Conservation (phyloP, 2,888 invertebrate species). For the Nyleta sp. region DNA sequence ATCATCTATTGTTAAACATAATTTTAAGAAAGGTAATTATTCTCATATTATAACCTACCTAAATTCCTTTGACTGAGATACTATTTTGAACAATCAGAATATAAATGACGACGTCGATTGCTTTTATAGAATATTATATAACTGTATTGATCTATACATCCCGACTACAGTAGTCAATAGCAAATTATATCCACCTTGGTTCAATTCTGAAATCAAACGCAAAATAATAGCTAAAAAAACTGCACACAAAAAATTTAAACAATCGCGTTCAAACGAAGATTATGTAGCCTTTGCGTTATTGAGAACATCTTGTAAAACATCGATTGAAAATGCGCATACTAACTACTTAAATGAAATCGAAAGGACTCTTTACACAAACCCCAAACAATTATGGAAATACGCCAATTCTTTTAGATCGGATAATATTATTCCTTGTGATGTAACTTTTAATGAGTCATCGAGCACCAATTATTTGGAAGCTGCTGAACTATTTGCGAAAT, state of each 20-base stretch:
- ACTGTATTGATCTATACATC: conserved; percentile 1
- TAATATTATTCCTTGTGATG: neutral
- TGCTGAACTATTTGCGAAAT: neutral
- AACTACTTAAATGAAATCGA: neutral
- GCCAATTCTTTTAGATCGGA: no score
- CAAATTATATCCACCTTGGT: conserved; percentile 3
- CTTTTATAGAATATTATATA: neutral
- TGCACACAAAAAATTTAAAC: conserved; percentile 1
- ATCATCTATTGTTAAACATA: neutral
- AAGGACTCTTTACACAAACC: no score
- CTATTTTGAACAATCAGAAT: neutral
- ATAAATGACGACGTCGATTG: neutral
- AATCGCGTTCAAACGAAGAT: neutral
- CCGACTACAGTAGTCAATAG: neutral
- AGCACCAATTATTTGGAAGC: neutral
- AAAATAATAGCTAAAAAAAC: conserved; percentile 1
- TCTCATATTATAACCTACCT: neutral
- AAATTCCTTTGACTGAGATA: conserved; percentile 1
- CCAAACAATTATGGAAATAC: no score
- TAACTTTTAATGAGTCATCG: neutral
- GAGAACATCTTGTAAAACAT: neutral
- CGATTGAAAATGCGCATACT: no score
- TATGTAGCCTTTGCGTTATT: neutral
- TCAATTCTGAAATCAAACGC: neutral
- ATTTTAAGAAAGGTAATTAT: neutral